These are phyloP conservation scores for Xestia xanthographa DNA, from an alignment of 2,888 invertebrate species.

Conservation along the genomic window DNA sequence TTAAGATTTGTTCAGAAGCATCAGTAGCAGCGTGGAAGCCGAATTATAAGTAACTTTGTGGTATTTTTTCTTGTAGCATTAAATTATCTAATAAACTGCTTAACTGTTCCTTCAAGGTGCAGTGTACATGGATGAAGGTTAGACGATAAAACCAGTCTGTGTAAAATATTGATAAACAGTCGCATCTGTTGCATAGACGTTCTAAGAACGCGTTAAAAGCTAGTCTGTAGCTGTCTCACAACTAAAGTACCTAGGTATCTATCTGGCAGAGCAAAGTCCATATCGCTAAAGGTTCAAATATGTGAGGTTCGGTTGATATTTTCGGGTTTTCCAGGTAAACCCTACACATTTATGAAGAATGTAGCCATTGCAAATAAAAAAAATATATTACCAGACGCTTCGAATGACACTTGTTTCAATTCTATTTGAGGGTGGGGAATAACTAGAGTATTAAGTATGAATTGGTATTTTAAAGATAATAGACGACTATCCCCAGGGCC, in stretches of 20 bases:
- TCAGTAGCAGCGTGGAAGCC: no score
- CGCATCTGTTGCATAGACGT: constrained; percentile 30
- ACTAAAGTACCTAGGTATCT: neutral
- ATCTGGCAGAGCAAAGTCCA: neutral
- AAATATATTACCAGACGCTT: neutral
- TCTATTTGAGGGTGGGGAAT: no score
- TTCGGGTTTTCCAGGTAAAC: no score
- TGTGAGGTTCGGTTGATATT: no score
- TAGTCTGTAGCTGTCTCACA: neutral
- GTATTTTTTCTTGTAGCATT: neutral
- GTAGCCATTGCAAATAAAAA: neutral
- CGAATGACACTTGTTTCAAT: no score
- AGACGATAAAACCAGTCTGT: constrained; percentile 3
- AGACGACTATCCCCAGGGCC: neutral
- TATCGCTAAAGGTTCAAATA: no score
- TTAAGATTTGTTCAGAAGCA: no score
- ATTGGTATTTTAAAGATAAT: neutral
- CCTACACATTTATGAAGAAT: no score
- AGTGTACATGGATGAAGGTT: neutral
- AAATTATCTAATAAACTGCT: neutral
- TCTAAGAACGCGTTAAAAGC: constrained; percentile 32
- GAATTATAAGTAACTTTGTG: no score
- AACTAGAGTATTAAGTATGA: neutral
- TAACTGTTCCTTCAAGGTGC: neutral
- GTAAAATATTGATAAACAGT: constrained; percentile 43